These are phyloP conservation scores for Cotesia congregata DNA, from an alignment of 2,888 invertebrate species.

Conservation along the genomic window DNA sequence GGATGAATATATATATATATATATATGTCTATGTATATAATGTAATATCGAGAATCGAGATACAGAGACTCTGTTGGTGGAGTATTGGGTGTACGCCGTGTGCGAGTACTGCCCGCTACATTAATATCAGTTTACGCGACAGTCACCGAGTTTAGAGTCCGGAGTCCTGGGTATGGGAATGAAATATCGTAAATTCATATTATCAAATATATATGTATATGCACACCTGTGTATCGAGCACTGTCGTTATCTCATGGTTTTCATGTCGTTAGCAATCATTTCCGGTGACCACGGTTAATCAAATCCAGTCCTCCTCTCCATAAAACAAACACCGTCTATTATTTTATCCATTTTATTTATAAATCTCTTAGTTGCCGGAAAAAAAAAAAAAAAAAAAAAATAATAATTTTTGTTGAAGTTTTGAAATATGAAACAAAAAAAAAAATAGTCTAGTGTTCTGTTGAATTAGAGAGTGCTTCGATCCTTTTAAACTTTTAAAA, in stretches of 20 bases:
- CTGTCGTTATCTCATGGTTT: conserved; percentile 35
- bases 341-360: too few species aligned
- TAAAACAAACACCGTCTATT: not conserved
- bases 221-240: conserved; percentile 46
- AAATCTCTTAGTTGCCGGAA: too few species aligned
- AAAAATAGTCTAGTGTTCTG: not conserved
- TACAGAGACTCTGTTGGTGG: too few species aligned
- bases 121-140: conserved; percentile 52
- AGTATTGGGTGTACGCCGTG: too few species aligned
- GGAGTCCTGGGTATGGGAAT: conserved; percentile 37
- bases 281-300: conserved; percentile 28
- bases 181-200: conserved; percentile 53
- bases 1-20: too few species aligned
- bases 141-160: conserved; percentile 37
- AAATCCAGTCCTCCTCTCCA: conserved; percentile 13
- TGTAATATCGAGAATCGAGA: too few species aligned
- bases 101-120: conserved; percentile 28
- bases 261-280: conserved; percentile 37
- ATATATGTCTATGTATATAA: too few species aligned
- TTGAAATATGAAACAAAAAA: too few species aligned
- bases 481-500: conserved; percentile 25
- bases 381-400: not conserved
- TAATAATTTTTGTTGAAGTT: not conserved
- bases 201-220: conserved; percentile 46
- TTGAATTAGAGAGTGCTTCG: conserved; percentile 18